Conservation (phyloP, 2,797 vertebrate species). For the Sparidentex hasta region DNA sequence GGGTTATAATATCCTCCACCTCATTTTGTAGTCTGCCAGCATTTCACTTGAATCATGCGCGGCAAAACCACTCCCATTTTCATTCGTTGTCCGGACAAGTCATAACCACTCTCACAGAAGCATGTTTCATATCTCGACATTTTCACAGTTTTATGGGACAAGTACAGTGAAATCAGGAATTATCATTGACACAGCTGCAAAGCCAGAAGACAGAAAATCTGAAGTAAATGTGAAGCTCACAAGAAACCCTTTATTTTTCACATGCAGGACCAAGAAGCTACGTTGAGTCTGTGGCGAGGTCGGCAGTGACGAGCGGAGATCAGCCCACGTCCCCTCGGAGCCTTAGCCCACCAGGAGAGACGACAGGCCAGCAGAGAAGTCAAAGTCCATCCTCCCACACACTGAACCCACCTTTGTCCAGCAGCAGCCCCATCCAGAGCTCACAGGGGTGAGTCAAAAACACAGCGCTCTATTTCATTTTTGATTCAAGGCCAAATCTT, state of each 20-base stretch:
- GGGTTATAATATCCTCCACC: constrained; percentile 11
- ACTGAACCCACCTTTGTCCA: constrained; percentile 90
- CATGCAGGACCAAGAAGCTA: constrained; percentile 94
- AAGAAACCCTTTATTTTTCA: neutral
- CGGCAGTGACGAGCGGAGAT: constrained; percentile 82
- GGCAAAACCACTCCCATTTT: constrained; percentile 22
- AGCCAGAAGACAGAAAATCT: neutral
- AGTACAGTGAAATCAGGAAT: no score
- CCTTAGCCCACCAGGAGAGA: constrained; percentile 71
- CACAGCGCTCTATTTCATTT: neutral
- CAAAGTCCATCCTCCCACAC: constrained; percentile 79
- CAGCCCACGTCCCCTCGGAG: constrained; percentile 65
- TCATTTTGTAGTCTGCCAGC: constrained; percentile 13
- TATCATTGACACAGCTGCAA: neutral
- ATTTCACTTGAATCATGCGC: neutral
- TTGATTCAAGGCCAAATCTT: neutral
- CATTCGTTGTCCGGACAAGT: constrained; percentile 13
- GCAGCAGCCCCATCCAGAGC: constrained; percentile 94
- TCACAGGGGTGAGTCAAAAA: constrained; percentile 87
- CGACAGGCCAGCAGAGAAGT: constrained; percentile 77
- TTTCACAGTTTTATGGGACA: neutral
- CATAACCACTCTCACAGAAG: neutral
- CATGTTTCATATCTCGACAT: no score
- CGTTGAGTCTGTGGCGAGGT: constrained; percentile 94
- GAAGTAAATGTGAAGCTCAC: neutral